These are phyloP conservation scores for Pangasius larnaudii DNA, from an alignment of 2,797 vertebrate species.

Conservation along the genomic window DNA sequence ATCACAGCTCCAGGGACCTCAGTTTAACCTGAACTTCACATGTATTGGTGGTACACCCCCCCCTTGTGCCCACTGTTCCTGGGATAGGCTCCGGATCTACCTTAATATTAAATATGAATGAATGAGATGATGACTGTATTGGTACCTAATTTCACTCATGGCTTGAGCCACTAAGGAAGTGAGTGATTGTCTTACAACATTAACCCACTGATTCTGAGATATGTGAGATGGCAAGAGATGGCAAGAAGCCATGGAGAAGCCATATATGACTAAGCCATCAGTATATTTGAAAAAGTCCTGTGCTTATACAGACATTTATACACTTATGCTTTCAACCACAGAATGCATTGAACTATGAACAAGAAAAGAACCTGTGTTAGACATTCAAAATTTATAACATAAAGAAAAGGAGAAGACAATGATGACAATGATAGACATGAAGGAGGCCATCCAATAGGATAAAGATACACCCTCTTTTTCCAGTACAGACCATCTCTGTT, in stretches of 20 bases:
- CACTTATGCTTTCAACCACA: too few species aligned
- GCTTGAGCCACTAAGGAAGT: not conserved
- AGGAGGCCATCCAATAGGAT: not conserved
- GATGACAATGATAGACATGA: not conserved
- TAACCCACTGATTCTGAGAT: constrained; percentile 3
- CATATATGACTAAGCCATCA: not conserved
- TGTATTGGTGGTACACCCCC: not conserved
- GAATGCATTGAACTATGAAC: not conserved
- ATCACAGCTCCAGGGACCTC: not conserved
- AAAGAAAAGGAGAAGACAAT: not conserved
- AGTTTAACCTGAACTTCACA: not conserved
- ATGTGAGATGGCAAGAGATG: not conserved
- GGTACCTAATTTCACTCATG: not conserved
- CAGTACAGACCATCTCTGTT: constrained; percentile 11
- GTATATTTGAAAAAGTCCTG: not conserved
- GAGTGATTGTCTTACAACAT: constrained; percentile 8
- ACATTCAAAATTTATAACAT: not conserved
- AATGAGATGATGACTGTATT: not conserved
- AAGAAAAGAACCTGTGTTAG: not conserved
- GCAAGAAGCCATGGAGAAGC: not conserved
- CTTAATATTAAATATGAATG: not conserved
- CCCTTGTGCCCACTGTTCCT: not conserved
- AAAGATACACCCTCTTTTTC: constrained; percentile 4
- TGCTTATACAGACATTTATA: not conserved
- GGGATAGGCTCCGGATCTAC: not conserved